These are phyloP conservation scores for Oncorhynchus kisutch DNA, from an alignment of 2,113 vertebrate genomes.

Conservation along the genomic window DNA sequence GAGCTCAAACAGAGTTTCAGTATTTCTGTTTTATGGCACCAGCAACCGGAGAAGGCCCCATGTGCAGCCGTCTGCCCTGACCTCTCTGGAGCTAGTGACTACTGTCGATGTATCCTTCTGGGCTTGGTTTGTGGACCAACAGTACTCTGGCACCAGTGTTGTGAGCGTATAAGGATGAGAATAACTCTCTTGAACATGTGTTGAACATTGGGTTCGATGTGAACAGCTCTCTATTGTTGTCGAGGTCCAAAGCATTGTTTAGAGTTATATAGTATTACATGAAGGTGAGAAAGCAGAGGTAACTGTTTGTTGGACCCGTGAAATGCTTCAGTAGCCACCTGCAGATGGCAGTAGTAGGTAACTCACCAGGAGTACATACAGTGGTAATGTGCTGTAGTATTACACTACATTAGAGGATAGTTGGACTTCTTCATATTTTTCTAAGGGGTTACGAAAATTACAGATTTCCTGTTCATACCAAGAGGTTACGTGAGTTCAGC, in stretches of 20 bases:
- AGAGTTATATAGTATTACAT: background rate
- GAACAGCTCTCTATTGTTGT: background rate
- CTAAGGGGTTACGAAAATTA: no score
- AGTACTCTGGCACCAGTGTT: conserved; percentile 22
- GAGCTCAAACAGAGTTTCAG: conserved; percentile 36
- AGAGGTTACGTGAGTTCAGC: no score
- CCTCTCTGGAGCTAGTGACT: conserved; percentile 45
- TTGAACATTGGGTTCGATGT: background rate
- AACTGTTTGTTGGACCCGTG: background rate
- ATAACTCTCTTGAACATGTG: background rate
- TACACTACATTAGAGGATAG: background rate
- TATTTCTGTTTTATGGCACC: conserved; percentile 44
- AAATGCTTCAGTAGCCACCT: conserved; percentile 25
- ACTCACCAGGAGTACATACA: conserved; percentile 1
- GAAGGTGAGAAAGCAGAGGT: background rate
- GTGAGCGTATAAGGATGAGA: background rate
- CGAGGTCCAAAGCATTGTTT: background rate
- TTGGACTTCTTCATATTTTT: background rate
- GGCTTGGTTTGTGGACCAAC: conserved; percentile 34
- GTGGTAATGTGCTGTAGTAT: background rate
- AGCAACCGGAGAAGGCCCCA: conserved; percentile 33
- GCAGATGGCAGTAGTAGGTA: conserved; percentile 67
- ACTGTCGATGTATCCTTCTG: conserved; percentile 42
- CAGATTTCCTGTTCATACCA: no score
- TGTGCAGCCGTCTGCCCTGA: conserved; percentile 17